Conservation (phyloP, 1,140 invertebrate species). For the Zaprionus africanus region DNA sequence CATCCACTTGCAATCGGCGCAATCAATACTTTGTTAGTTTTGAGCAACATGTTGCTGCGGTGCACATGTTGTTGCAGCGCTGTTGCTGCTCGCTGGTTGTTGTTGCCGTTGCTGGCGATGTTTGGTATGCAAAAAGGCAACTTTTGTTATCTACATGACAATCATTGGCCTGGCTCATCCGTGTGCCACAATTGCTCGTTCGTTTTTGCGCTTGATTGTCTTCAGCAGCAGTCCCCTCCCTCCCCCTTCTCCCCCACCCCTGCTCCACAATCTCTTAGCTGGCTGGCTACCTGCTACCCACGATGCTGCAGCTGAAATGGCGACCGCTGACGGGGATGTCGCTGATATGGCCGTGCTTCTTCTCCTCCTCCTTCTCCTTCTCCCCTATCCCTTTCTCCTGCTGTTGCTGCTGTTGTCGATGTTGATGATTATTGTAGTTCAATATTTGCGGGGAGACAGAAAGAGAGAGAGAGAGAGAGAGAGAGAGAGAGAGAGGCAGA, state of each 20-base stretch:
- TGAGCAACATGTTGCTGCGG: slow-evolving; percentile 78
- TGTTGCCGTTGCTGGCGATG: slow-evolving; percentile 50
- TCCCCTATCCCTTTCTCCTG: neutral
- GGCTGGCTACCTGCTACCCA: slow-evolving; percentile 23
- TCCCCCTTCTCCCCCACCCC: neutral
- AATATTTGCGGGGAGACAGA: slow-evolving; percentile 64
- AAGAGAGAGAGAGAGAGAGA: slow-evolving; percentile 6
- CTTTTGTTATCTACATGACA: slow-evolving; percentile 81
- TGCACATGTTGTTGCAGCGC: slow-evolving; percentile 46
- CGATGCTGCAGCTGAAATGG: slow-evolving; percentile 41
- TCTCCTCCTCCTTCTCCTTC: neutral
- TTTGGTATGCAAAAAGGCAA: slow-evolving; percentile 82
- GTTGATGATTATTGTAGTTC: slow-evolving; percentile 82
- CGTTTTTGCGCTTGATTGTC: slow-evolving; percentile 81
- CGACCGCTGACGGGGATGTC: slow-evolving; percentile 37
- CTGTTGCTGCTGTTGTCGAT: slow-evolving; percentile 42
- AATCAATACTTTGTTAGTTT: slow-evolving; percentile 83
- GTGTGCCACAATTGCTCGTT: slow-evolving; percentile 81
- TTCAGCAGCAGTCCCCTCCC: slow-evolving; percentile 44
- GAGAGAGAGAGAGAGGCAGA: neutral
- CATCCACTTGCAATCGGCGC: slow-evolving; percentile 79
- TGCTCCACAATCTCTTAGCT: neutral
- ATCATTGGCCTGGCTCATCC: slow-evolving; percentile 77
- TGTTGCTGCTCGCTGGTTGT: slow-evolving; percentile 18
- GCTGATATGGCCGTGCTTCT: slow-evolving; percentile 38